These are phyloP conservation scores for Vanessa cardui DNA, from an alignment of 2,888 invertebrate genomes.

Conservation along the genomic window DNA sequence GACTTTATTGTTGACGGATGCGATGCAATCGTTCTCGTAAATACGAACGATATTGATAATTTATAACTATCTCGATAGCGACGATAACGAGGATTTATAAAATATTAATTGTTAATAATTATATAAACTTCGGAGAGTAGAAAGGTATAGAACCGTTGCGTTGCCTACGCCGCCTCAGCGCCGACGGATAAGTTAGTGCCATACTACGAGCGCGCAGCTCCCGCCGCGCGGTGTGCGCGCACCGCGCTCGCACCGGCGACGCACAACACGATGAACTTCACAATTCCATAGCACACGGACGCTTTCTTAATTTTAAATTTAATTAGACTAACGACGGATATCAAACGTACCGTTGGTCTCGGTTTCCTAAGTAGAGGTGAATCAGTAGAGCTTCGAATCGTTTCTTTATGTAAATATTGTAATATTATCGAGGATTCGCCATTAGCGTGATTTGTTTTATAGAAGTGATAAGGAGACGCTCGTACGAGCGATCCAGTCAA, in stretches of 20 bases:
- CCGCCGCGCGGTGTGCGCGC: constrained; percentile 23
- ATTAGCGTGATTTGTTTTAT: constrained; percentile 67
- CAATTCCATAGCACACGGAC: constrained; percentile 73
- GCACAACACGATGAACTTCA: constrained; percentile 71
- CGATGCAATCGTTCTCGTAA: constrained; percentile 64
- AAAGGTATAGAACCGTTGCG: constrained; percentile 53
- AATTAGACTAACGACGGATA: constrained; percentile 76
- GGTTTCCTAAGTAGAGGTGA: constrained; percentile 78
- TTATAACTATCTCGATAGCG: constrained; percentile 68
- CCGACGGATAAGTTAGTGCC: constrained; percentile 2
- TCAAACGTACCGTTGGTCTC: constrained; percentile 69
- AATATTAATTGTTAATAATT: constrained; percentile 69
- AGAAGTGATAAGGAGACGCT: constrained; percentile 54
- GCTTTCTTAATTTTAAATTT: constrained; percentile 78
- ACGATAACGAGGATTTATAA: constrained; percentile 61
- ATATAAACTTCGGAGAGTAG: constrained; percentile 64
- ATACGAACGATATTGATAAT: constrained; percentile 56
- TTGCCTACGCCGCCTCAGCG: constrained; percentile 39
- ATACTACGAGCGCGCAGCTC: constrained; percentile 32
- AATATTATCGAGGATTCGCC: constrained; percentile 69
- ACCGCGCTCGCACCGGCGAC: constrained; percentile 58
- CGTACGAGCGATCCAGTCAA: constrained; percentile 73
- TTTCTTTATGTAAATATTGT: constrained; percentile 80
- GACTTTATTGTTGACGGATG: constrained; percentile 72
- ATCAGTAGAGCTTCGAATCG: constrained; percentile 78